These are phyloP conservation scores for Ceyx erithaca DNA, from an alignment of 2,797 vertebrate genomes.

Conservation along the genomic window DNA sequence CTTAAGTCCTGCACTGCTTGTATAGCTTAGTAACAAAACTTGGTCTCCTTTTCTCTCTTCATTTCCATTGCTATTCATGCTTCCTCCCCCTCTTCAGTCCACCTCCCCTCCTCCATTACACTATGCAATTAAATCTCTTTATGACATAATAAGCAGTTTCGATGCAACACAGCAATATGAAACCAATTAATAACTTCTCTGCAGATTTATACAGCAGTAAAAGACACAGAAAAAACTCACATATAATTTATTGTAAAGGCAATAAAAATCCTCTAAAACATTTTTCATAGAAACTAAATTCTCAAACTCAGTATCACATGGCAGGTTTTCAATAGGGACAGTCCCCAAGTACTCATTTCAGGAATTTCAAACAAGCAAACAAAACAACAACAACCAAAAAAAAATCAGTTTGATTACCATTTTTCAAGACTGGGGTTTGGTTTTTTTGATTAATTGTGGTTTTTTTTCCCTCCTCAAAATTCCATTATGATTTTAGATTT, in stretches of 20 bases:
- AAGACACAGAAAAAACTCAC: background rate
- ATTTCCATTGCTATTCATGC: background rate
- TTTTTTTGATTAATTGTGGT: background rate
- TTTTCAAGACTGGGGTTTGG: background rate
- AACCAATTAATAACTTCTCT: background rate
- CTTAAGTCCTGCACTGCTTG: background rate
- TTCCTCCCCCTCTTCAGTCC: background rate
- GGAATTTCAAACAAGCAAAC: no score
- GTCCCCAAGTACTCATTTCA: background rate
- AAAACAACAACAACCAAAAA: no score
- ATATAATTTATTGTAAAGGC: background rate
- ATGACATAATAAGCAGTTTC: constrained; percentile 10
- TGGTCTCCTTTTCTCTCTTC: background rate
- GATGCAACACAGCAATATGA: background rate
- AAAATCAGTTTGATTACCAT: background rate
- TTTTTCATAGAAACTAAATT: constrained; percentile 17
- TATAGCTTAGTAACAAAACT: background rate
- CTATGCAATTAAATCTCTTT: constrained; percentile 15
- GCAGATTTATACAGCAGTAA: constrained; percentile 13
- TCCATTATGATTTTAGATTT: background rate
- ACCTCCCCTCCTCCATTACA: background rate
- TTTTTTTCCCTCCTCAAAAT: background rate
- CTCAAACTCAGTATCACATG: background rate
- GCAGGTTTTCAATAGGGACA: background rate
- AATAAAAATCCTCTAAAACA: background rate